Evolutionary conservation across 1,140 invertebrate genomes (phyloP), one percentile per base, ranked within the genome.

Genomic region (Drosophila funebris): DNA sequence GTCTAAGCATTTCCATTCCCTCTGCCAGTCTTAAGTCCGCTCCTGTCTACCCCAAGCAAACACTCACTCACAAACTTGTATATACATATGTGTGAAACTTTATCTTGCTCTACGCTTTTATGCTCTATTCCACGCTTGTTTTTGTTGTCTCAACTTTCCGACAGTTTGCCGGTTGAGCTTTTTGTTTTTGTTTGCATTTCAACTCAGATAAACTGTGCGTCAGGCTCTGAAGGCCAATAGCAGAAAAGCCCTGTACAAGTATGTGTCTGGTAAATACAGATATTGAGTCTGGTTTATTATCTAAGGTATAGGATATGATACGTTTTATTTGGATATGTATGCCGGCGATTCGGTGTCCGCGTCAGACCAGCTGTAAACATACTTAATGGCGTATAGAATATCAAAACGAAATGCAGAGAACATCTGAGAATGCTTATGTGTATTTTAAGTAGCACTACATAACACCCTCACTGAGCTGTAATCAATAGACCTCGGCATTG

Each of bases 401-500:
- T 43, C 46, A 20, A 43, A 50, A 24, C 24, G 33, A 3, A 44
- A 57, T 37, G 14, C 64, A 50, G 18, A 58, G 16, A 50, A 16
- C 20, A 61, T 53, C 3, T 37, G 37, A 9, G 33, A 31, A 31
- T 27, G 7, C 13, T 7, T 43, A n/a, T 13, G 18, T 37, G 6
- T 16, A 31, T 11, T 41, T 22, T 36, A 39, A 16, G 39, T 36
- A 48, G 44, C 24, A 48, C 24, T 48, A n/a, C 18, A 33, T 36
- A 20, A 46, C 54, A 43, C 39, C 24, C 27, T 27, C 53, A 39
- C 39, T 43, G 27, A 57, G 61, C 52, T 57, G 27, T 57, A 71
- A 71, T 71, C 68, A 52, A 71, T 71, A 66, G 43, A n/a, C 41
- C 39, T 43, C 60, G 61, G 37, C 64, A 54, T 73, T 67, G 63